Evolutionary conservation across 1,140 invertebrate genomes (phyloP), one percentile per base, ranked within the genome.

Genomic region (Geopemphigus sp.): DNA sequence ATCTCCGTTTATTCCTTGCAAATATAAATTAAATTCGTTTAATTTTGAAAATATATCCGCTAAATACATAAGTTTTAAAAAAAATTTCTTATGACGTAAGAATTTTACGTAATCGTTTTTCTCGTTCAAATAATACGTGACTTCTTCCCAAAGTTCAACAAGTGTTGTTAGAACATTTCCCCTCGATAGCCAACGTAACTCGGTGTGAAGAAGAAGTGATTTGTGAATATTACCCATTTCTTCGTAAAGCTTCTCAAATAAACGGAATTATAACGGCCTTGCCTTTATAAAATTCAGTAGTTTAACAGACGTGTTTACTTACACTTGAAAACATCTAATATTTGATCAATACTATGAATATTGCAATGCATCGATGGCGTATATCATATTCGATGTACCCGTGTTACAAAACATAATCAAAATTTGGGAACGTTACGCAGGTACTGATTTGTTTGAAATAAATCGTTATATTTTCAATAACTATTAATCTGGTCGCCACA

Each of bases 121-220:
- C 14, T 53, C 68, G n/a, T 26, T 11, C 11, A 72, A 45, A 72
- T 22, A 72, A 19, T n/a, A 10, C 17, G 59, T 80, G 39, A 82
- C 81, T 82, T 83, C 82, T 81, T 85, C 83, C 83, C 15, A 1
- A 59, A 59, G 22, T 59, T 59, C 22, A 8, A 84, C 84, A 81
- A 85, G 82, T 22, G 76, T 84, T 83, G 83, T 26, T 76, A 85
- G 82, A 81, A 83, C 82, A 82, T 84, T 85, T 68, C 84, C 83
- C 82, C 83, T 82, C 74, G 84, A 85, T 63, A 85, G 82, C 83
- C 84, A 84, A 81, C 83, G 78, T 76, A 84, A 82, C 83, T 84
- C 83, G 80, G 82, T 24, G 82, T 84, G 82, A 81, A 84, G 76
- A 80, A 85, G 82, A 66, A 85, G 81, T 72, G 83, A 82, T 82